Conservation (phyloP, 2,888 invertebrate genomes). For the Tortrix viridana region DNA sequence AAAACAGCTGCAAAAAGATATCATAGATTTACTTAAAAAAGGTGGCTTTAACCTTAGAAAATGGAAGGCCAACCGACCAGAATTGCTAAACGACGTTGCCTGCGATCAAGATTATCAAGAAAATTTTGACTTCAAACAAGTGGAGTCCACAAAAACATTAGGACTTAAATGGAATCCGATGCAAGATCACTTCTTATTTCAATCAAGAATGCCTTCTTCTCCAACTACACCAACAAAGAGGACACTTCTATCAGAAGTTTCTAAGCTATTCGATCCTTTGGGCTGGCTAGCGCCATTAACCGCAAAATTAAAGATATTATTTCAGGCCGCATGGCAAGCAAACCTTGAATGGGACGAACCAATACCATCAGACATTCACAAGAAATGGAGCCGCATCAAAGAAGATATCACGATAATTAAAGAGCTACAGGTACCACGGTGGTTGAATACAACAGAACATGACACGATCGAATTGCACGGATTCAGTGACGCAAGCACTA, state of each 20-base stretch:
- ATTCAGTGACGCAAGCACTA: constrained; percentile 19
- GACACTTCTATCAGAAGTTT: constrained; percentile 22
- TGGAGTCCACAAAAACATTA: constrained; percentile 23
- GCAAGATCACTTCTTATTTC: constrained; percentile 25
- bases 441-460: constrained; percentile 1
- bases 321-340: background rate
- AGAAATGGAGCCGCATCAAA: background rate
- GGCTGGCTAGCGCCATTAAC: constrained; percentile 29
- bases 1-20: constrained; percentile 23
- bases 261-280: constrained; percentile 22
- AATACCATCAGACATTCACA: background rate
- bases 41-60: constrained; percentile 39
- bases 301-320: constrained; percentile 12
- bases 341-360: background rate
- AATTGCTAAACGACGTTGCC: constrained; percentile 13
- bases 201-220: constrained; percentile 4
- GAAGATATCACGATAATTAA: background rate
- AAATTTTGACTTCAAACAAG: constrained; percentile 26
- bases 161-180: constrained; percentile 23
- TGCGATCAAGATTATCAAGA: constrained; percentile 1
- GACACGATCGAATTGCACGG: constrained; percentile 20
- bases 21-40: constrained; percentile 29
- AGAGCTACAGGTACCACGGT: background rate
- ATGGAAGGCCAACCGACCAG: constrained; percentile 19
- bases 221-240: constrained; percentile 6